Percentiles rank a stretch among this genome's conserved stretches.
Evolutionary conservation across 2,113 vertebrate genomes (phyloP).

Genomic region (Actenoides hombroni): DNA sequence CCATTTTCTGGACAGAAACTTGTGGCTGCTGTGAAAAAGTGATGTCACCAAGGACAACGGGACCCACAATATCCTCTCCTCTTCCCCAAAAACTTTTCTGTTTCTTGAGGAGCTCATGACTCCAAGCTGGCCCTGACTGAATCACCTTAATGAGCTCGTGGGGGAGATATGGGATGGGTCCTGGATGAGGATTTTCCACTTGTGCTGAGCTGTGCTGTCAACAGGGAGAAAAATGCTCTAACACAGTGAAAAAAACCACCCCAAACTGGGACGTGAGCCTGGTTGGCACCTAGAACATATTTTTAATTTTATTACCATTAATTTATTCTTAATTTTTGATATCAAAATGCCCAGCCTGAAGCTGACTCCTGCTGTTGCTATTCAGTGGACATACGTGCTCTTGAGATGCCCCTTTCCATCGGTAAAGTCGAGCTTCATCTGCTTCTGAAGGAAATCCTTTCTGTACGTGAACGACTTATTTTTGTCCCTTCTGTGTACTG

Average conservation of each 20-base stretch:
- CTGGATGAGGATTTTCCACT: background rate
- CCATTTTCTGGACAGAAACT: background rate
- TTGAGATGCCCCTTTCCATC: background rate
- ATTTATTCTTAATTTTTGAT: background rate
- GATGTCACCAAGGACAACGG: background rate
- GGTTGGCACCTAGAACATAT: no score
- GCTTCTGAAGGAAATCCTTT: background rate
- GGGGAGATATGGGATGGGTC: background rate
- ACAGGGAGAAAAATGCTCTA: no score
- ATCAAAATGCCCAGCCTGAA: background rate
- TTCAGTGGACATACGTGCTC: fast-evolving
- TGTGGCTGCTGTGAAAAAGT: no score
- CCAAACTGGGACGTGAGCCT: no score
- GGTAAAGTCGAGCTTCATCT: background rate
- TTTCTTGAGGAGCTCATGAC: background rate
- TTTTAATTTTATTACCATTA: no score
- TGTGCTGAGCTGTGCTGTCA: background rate
- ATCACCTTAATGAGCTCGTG: background rate
- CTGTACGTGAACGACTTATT: fast-evolving
- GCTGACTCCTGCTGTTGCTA: background rate
- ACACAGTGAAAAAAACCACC: no score
- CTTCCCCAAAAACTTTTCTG: fast-evolving
- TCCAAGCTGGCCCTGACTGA: background rate
- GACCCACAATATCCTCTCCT: fast-evolving
- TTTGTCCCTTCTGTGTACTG: background rate